A percentile compares a stretch with the other conserved stretches of the same genome.
Evolutionary conservation across 2,113 vertebrate genomes (phyloP).

Genomic region (Agapornis roseicollis): DNA sequence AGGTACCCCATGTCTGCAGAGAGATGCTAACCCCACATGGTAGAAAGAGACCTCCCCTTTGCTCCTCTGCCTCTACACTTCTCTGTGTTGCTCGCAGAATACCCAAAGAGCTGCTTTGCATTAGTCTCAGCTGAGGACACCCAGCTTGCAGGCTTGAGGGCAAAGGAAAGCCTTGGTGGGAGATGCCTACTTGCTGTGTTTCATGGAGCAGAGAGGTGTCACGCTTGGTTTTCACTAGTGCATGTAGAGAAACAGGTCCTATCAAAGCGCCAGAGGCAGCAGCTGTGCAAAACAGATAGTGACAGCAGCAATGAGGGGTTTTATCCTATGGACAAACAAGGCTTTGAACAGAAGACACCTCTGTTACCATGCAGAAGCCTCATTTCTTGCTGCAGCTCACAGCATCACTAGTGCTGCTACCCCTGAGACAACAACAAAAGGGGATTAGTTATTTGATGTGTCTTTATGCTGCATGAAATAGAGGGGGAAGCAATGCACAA

Average conservation of each 20-base stretch:
- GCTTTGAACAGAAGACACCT: neutral
- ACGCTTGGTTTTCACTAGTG: fast-evolving
- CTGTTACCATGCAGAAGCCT: neutral
- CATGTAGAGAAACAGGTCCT: neutral
- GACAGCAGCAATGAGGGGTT: neutral
- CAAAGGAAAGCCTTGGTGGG: neutral
- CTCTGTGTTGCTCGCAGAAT: fast-evolving
- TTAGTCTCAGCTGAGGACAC: neutral
- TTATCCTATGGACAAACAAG: neutral
- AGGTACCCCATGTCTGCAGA: neutral
- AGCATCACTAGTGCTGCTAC: fast-evolving
- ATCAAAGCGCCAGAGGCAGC: neutral
- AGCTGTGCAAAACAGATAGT: fast-evolving
- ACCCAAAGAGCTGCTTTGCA: neutral
- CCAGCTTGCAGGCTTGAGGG: neutral
- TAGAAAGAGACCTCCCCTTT: neutral
- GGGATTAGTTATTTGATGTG: neutral
- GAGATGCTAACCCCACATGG: neutral
- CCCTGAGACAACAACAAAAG: neutral
- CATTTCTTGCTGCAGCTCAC: fast-evolving
- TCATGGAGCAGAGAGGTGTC: neutral
- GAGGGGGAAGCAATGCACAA: neutral
- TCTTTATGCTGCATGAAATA: neutral
- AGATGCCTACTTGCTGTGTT: neutral
- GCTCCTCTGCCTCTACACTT: neutral